Conservation (phyloP, 2,113 vertebrate species). For the Xenus cinereus region DNA sequence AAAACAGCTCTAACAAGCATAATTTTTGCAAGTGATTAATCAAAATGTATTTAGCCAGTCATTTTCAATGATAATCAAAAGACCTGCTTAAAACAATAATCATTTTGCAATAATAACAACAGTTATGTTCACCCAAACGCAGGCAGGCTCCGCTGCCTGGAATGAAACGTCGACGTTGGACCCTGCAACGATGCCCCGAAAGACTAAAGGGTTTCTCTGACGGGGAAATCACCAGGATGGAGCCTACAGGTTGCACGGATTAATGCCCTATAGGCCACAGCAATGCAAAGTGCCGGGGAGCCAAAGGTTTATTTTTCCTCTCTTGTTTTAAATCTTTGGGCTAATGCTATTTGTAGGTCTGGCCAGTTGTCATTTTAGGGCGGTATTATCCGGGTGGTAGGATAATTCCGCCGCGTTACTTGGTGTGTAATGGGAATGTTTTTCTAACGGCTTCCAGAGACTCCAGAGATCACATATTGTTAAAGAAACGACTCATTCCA, state of each 20-base stretch:
- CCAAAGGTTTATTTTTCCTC: background rate
- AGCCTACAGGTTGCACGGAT: conserved; percentile 24
- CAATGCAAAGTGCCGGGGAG: background rate
- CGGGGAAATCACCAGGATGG: conserved; percentile 1
- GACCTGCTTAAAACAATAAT: conserved; percentile 76
- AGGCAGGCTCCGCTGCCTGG: conserved; percentile 38
- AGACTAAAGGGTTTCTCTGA: background rate
- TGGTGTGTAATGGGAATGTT: background rate
- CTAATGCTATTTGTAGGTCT: conserved; percentile 37
- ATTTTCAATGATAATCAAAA: conserved; percentile 76
- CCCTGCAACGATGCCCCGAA: background rate
- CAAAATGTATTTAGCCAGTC: conserved; percentile 77
- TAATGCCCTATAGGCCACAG: background rate
- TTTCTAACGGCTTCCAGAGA: conserved; percentile 30
- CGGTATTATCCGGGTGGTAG: background rate
- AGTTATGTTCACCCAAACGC: conserved; percentile 52
- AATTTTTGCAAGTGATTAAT: conserved; percentile 79
- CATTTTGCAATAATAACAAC: conserved; percentile 72
- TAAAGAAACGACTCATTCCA: background rate
- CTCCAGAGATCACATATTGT: background rate
- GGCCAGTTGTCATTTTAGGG: conserved; percentile 37
- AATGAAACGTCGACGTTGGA: background rate
- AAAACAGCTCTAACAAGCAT: conserved; percentile 77
- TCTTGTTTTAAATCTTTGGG: background rate
- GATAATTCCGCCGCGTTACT: background rate